Percentiles rank a stretch among this genome's conserved stretches.
Evolutionary conservation across 2,113 vertebrate genomes (phyloP).

Genomic region (Sorex fumeus): DNA sequence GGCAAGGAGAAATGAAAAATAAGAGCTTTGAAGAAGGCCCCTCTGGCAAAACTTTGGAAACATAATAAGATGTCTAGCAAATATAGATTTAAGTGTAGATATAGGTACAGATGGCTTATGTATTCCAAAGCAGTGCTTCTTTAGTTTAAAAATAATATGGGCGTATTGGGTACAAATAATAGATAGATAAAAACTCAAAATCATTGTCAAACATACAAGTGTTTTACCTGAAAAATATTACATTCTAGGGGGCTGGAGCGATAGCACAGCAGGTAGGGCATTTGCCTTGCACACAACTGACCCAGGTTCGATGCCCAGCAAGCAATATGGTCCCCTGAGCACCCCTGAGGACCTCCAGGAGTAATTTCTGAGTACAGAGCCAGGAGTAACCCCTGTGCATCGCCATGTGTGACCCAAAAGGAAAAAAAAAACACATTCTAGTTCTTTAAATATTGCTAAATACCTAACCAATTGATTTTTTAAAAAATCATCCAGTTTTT

Average conservation of each 20-base stretch:
- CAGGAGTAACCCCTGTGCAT: too few relatives aligned
- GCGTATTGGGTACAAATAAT: background rate
- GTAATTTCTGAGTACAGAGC: too few relatives aligned
- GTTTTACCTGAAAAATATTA: background rate
- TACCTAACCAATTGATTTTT: background rate
- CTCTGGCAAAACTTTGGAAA: constrained; percentile 6
- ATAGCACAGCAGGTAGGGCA: too few relatives aligned
- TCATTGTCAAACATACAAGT: background rate
- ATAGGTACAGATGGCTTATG: background rate
- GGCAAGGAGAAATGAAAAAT: background rate
- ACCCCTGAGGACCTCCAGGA: too few relatives aligned
- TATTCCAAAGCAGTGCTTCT: constrained; percentile 25
- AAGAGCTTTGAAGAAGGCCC: background rate
- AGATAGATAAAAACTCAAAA: background rate
- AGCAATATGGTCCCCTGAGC: too few relatives aligned
- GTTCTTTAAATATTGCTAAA: background rate
- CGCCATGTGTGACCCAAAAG: too few relatives aligned
- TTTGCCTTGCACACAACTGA: too few relatives aligned
- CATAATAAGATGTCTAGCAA: background rate
- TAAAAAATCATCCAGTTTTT: background rate
- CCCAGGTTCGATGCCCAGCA: too few relatives aligned
- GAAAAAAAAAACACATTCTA: background rate
- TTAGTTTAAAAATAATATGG: background rate
- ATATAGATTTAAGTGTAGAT: background rate
- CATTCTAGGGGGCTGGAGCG: too few relatives aligned